Percentiles rank a stretch among this genome's conserved stretches.
phyloP scores from a whole-genome alignment of 1,140 invertebrate genomes.

The Trichonephila clavata region DNA sequence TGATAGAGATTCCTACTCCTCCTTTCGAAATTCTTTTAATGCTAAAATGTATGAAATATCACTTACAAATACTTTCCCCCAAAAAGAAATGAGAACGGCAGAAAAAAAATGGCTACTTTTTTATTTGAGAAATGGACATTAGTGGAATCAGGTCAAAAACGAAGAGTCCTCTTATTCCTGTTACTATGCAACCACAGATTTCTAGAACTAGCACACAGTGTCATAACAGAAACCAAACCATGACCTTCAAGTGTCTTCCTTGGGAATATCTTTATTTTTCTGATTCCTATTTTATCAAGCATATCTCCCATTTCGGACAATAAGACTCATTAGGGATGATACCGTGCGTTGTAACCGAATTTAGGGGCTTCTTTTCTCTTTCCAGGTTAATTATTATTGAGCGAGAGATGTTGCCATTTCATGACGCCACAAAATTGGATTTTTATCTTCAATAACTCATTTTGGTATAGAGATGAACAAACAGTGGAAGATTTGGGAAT shows the following conservation, averaged over 20 bases:
- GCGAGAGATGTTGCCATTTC: background rate
- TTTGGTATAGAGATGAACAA: background rate
- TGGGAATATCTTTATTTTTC: background rate
- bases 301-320: background rate
- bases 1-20: too few species aligned
- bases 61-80: too few species aligned
- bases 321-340: constrained; percentile 23
- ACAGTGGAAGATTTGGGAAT: background rate
- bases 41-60: too few species aligned
- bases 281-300: background rate
- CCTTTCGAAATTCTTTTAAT: too few species aligned
- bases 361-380: background rate
- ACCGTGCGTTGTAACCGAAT: background rate
- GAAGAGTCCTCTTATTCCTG: background rate
- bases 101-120: background rate
- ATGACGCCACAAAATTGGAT: background rate
- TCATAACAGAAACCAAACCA: constrained; percentile 45
- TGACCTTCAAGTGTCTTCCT: constrained; percentile 22
- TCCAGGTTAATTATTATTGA: constrained; percentile 36
- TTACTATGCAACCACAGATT: constrained; percentile 31
- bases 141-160: constrained; percentile 23
- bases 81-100: background rate
- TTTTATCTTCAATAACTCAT: background rate
- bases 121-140: background rate
- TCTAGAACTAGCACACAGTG: background rate